Evolutionary conservation across 2,888 invertebrate species (phyloP), one percentile per base, ranked within the genome.

Genomic region (Celastrina argiolus): DNA sequence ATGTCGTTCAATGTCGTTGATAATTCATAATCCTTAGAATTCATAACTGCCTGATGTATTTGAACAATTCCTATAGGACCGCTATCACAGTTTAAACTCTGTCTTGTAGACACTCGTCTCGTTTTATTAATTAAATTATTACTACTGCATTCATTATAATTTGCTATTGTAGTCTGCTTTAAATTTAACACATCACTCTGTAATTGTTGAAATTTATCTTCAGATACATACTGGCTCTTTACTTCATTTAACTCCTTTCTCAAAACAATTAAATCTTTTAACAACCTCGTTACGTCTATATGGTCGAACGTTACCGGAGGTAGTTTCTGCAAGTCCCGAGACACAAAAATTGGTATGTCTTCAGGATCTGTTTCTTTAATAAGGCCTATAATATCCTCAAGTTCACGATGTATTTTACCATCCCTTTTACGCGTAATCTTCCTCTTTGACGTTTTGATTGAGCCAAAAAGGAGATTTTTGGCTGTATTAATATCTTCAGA

Each of bases 361-460:
- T 59, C 59, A n/a, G 59, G 59, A 31, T 59, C 59, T n/a, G 59
- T 59, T 59, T 59, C 31, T n/a, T 59, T 59, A 34, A 31, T 26
- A 56, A 1, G 8, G 7, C 26, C 12, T 1, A 56, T 56, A 4
- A 26, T 22, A 26, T 56, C 56, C 28, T 26, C 56, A 14, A 56
- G 34, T 7, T 34, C 34, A 34, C 34, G 34, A 5, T 5, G 34
- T 34, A 7, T 34, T 34, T 34, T 34, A 7, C 34, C 34, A 5
- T 34, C 34, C 34, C 34, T 34, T 34, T 34, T 34, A 7, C 34
- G 34, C 7, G 58, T 58, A 1, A 58, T 28, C 4, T 58, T 58
- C 31, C 28, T 58, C 28, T 58, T 31, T 58, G 58, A 12, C n/a
- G 31, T 28, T 58, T 58, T 58, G 10, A 26, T 7, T 5, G 34